phyloP scores from a whole-genome alignment of 2,888 invertebrate species.

The Balanococcus diminutus region DNA sequence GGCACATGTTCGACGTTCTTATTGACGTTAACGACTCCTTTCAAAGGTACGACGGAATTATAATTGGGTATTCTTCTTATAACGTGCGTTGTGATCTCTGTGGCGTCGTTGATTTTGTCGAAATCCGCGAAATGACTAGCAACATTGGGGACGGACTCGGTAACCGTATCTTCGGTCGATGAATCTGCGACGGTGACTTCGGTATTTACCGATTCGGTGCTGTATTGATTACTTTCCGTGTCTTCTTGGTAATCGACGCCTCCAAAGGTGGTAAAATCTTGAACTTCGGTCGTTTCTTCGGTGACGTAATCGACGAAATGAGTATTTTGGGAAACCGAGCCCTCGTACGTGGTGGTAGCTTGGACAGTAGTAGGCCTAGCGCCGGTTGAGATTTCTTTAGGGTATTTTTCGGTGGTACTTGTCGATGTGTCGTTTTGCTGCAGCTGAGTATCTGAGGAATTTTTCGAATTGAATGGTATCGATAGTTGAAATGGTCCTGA shows the following conservation, averaged over 20 bases:
- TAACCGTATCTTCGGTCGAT: background rate
- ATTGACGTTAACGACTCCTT: background rate
- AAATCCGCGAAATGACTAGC: slow-evolving; percentile 30
- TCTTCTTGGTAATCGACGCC: background rate
- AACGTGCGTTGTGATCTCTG: background rate
- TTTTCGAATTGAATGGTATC: slow-evolving; percentile 58
- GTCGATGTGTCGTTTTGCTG: background rate
- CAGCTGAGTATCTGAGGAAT: slow-evolving; percentile 29
- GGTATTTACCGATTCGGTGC: background rate
- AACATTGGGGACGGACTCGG: background rate
- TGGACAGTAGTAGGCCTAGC: background rate
- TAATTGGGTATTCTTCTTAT: slow-evolving; percentile 2
- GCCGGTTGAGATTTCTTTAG: background rate
- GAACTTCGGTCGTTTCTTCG: background rate
- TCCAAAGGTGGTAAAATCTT: background rate
- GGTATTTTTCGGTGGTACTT: background rate
- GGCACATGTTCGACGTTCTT: background rate
- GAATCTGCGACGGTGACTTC: background rate
- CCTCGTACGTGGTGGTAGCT: background rate
- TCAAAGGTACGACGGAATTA: background rate
- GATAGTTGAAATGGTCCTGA: slow-evolving; percentile 59
- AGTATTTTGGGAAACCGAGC: background rate
- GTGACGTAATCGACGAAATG: background rate
- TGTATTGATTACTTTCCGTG: background rate
- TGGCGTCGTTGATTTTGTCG: background rate